Base-by-base conservation (phyloP, 2,888 invertebrate species). In the Caenorhabditis zanzibari region DNA sequence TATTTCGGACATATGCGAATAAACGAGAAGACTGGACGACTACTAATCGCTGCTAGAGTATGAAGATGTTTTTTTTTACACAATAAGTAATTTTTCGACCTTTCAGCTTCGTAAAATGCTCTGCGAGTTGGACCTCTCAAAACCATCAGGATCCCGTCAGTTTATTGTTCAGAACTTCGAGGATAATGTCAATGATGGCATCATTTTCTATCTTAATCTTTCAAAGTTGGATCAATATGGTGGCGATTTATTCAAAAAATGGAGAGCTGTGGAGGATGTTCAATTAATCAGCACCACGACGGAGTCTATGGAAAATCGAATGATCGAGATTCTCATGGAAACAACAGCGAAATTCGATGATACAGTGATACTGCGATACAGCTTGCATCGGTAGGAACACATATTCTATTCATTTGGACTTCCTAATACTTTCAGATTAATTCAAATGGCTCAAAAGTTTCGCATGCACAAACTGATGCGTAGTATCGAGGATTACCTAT, bases 91-190 rank as follows among this genome's bases (percentile, higher is more conserved):
- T n/a, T n/a, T n/a, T n/a, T n/a, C n/a, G n/a, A n/a, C n/a, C n/a
- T 56, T 64, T 41, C 28, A 82, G 81, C 66, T 84, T 5, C 63
- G 77, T 26, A 79, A 72, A 52, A 66, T 81, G 59, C n/a, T 84
- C 14, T 81, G 76, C 41, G 81, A 74, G 19, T 16, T 81, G 7
- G 84, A 84, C 68, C 61, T 84, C 0, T 59, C 68, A 22, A 54
- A 69, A 26, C 83, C 83, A 0, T 83, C 83, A 4, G 64, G 79
- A 24, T 83, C 83, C 6, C 83, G 83, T 2, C 79, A 75, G 28
- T 84, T 84, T 28, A 63, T 84, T 7, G 69, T 82, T n/a, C 76
- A 84, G 49, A 84, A 81, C 32, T 84, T 84, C 35, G 84, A 84
- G 32, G 35, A 59, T 19, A 56, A 68, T 26, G 22, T 84, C 5